phyloP scores from a whole-genome alignment of 2,113 vertebrate genomes.

The Lamprologus tigripictilis region DNA sequence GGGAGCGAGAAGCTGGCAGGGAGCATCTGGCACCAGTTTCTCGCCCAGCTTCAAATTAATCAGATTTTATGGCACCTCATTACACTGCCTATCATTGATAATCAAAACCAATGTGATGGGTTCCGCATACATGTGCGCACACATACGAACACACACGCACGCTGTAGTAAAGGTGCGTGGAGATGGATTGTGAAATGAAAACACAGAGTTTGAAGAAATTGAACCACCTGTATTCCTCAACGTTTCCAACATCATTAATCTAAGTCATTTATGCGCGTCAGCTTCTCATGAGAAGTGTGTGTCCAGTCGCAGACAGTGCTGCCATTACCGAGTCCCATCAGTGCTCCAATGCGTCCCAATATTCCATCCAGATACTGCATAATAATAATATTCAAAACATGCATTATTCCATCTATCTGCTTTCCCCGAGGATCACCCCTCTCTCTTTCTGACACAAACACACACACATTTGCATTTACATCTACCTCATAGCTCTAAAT shows the following conservation, averaged over 20 bases:
- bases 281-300: background rate
- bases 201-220: constrained; percentile 37
- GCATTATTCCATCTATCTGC: constrained; percentile 61
- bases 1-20: constrained; percentile 9
- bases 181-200: constrained; percentile 11
- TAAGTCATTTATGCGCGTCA: constrained; percentile 35
- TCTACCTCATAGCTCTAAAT: constrained; percentile 21
- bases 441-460: background rate
- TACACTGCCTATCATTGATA: constrained; percentile 61
- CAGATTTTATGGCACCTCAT: constrained; percentile 65
- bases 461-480: background rate
- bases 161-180: background rate
- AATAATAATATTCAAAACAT: constrained; percentile 59
- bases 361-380: constrained; percentile 48
- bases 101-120: constrained; percentile 52
- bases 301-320: constrained; percentile 11
- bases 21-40: constrained; percentile 59
- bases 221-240: constrained; percentile 43
- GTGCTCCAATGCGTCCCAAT: constrained; percentile 41
- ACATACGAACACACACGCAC: background rate
- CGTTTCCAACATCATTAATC: constrained; percentile 47
- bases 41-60: constrained; percentile 52
- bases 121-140: background rate
- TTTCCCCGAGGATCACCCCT: constrained; percentile 25
- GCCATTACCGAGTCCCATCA: constrained; percentile 49